Conservation (phyloP, 2,888 invertebrate genomes). For the Latrodectus elegans region DNA sequence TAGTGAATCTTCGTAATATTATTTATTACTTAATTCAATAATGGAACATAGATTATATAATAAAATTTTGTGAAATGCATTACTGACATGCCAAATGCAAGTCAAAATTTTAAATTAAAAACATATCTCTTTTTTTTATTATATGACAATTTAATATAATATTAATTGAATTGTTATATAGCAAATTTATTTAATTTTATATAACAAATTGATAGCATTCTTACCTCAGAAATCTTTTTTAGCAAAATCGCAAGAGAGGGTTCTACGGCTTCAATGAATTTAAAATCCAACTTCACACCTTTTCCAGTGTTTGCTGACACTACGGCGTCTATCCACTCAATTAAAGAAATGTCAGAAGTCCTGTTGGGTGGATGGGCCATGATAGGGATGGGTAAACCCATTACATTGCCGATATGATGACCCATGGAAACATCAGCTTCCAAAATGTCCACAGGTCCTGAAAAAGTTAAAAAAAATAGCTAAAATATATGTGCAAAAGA, state of each 20-base stretch:
- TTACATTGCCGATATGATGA: slow-evolving; percentile 75
- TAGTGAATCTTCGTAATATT: too few species aligned
- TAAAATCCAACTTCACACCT: slow-evolving; percentile 92
- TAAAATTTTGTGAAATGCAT: too few species aligned
- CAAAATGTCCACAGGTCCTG: slow-evolving; percentile 79
- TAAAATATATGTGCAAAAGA: too few species aligned
- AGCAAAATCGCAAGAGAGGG: slow-evolving; percentile 74
- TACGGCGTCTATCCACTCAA: slow-evolving; percentile 82
- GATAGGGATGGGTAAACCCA: slow-evolving; percentile 79
- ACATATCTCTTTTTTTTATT: neutral
- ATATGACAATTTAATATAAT: neutral
- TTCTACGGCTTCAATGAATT: slow-evolving; percentile 82
- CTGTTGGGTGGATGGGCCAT: slow-evolving; percentile 90
- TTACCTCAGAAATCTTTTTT: slow-evolving; percentile 71
- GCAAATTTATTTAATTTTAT: neutral
- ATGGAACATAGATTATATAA: too few species aligned
- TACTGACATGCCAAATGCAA: too few species aligned
- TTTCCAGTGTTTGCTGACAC: slow-evolving; percentile 78
- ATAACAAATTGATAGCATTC: slow-evolving; percentile 40
- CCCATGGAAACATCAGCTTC: slow-evolving; percentile 90
- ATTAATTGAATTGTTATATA: neutral
- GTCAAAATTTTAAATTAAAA: too few species aligned
- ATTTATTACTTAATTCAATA: too few species aligned
- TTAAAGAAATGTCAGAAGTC: slow-evolving; percentile 84
- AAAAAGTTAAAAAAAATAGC: neutral